These are phyloP conservation scores for Mustela lutreola DNA, from an alignment of 2,113 vertebrate genomes.

Conservation along the genomic window DNA sequence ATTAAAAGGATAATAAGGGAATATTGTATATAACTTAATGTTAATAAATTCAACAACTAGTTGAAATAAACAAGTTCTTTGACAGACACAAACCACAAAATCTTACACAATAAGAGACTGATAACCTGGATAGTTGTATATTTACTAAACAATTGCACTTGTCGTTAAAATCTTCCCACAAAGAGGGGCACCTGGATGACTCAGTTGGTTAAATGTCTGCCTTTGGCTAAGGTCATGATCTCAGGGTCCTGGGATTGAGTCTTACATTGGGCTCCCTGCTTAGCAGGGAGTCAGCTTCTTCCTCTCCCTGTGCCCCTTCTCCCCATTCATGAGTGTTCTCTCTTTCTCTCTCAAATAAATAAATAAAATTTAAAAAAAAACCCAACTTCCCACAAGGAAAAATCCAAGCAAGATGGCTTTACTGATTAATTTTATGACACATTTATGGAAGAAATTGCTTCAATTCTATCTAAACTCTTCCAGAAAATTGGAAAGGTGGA, in stretches of 20 bases:
- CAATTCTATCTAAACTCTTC: neutral
- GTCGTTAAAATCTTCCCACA: neutral
- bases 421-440: neutral
- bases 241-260: neutral
- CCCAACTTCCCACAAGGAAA: neutral
- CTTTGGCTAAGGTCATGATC: neutral
- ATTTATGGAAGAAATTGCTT: neutral
- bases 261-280: neutral
- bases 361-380: neutral
- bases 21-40: neutral
- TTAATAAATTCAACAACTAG: neutral
- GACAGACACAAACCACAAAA: neutral
- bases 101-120: neutral
- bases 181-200: neutral
- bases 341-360: neutral
- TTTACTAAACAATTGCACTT: neutral
- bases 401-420: neutral
- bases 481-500: neutral
- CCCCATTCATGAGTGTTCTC: neutral
- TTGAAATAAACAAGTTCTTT: neutral
- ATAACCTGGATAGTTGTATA: neutral
- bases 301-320: neutral
- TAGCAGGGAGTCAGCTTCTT: neutral
- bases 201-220: neutral
- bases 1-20: neutral